Conservation (phyloP, 2,113 vertebrate genomes). For the Pluvialis apricaria region DNA sequence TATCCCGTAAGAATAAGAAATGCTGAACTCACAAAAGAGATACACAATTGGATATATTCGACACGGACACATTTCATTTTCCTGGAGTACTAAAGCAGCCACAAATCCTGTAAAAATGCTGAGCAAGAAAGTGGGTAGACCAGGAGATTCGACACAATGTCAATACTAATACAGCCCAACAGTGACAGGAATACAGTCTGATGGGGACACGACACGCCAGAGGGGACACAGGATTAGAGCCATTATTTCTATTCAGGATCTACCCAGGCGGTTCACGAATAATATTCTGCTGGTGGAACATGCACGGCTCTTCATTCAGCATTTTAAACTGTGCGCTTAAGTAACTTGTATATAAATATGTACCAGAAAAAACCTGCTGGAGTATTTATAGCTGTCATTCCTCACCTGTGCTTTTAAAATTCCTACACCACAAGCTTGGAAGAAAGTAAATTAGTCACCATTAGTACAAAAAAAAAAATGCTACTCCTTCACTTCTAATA, state of each 20-base stretch:
- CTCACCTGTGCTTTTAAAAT: neutral
- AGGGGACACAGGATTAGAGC: neutral
- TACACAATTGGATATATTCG: neutral
- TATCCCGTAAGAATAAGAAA: neutral
- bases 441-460: neutral
- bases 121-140: neutral
- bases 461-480: neutral
- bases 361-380: neutral
- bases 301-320: neutral
- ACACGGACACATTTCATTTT: neutral
- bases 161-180: neutral
- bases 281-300: neutral
- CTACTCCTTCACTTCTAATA: neutral
- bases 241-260: neutral
- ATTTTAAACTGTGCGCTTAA: neutral
- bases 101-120: neutral
- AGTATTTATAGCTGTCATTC: neutral
- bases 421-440: neutral
- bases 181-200: neutral
- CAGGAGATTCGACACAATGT: neutral
- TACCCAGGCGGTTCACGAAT: neutral
- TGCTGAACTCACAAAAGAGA: neutral
- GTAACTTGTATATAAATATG: neutral
- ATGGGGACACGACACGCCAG: neutral
- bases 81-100: neutral